phyloP scores from a whole-genome alignment of 35 echinoderm and acorn worm species.

The Heliocidaris tuberculata region DNA sequence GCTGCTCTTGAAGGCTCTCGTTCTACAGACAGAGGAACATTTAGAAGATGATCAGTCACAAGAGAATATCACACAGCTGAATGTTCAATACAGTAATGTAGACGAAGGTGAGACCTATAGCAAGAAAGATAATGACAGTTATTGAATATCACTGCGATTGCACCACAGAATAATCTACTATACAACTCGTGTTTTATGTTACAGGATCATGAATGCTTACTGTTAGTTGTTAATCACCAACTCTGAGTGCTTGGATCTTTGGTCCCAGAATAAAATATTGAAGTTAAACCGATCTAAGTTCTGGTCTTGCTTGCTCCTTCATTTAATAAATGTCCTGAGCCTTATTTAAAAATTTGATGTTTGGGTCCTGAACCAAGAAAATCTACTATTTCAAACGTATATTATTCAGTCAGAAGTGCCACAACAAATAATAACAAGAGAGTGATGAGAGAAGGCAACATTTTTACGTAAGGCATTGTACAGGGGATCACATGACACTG shows the following conservation, averaged over 20 bases:
- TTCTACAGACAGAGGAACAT: slow-evolving; percentile 62
- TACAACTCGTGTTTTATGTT: background rate
- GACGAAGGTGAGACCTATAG: background rate
- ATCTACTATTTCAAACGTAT: background rate
- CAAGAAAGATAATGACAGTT: background rate
- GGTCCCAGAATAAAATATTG: background rate
- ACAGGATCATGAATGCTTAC: background rate
- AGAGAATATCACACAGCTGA: background rate
- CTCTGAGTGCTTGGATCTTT: background rate
- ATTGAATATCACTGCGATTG: background rate
- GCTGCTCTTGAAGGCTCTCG: slow-evolving; percentile 93
- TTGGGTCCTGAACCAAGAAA: background rate
- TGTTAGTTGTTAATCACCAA: too few species aligned
- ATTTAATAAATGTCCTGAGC: background rate
- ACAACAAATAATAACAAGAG: background rate
- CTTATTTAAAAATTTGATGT: background rate
- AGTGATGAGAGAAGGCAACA: background rate
- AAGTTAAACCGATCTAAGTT: background rate
- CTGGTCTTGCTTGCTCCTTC: background rate
- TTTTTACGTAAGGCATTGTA: background rate
- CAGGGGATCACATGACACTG: background rate
- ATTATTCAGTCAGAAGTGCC: background rate
- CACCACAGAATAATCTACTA: background rate
- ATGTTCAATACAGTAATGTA: background rate
- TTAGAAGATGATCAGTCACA: background rate